phyloP scores from a whole-genome alignment of 1,140 invertebrate genomes.

The Contarinia nasturtii region DNA sequence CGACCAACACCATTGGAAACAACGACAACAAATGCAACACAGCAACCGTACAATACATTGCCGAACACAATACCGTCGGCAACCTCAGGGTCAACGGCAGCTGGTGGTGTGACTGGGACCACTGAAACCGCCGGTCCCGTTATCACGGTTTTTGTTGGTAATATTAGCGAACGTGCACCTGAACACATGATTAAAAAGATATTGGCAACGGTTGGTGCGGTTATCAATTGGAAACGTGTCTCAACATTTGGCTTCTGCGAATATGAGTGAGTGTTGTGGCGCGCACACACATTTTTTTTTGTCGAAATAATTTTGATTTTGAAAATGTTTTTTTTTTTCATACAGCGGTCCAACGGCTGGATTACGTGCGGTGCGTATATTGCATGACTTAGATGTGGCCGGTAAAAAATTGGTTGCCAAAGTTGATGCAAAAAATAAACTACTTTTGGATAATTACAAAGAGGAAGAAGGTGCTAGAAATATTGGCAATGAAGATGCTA shows the following conservation, averaged over 20 bases:
- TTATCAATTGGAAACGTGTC: conserved; percentile 92
- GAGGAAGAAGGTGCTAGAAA: conserved; percentile 25
- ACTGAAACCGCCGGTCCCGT: conserved; percentile 41
- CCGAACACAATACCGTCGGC: no score
- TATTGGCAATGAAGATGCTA: conserved; percentile 10
- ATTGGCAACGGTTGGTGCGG: conserved; percentile 74
- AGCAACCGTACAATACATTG: no score
- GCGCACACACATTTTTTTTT: neutral
- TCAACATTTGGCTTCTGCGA: conserved; percentile 99
- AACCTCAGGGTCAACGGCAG: no score
- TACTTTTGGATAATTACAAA: conserved; percentile 84
- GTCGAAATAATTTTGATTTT: neutral
- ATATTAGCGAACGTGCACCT: conserved; percentile 88
- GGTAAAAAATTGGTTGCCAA: conserved; percentile 89
- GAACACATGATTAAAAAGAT: conserved; percentile 90
- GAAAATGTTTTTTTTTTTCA: neutral
- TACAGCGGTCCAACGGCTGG: conserved; percentile 85
- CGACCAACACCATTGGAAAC: no score
- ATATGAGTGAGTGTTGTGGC: conserved; percentile 26
- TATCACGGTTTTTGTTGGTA: conserved; percentile 87
- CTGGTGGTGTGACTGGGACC: no score
- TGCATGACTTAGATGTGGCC: conserved; percentile 86
- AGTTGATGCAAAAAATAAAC: conserved; percentile 96
- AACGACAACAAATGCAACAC: no score
- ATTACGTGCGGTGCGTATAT: conserved; percentile 74